These are phyloP conservation scores for Hypsopygia costalis DNA, from an alignment of 2,888 invertebrate species.

Conservation along the genomic window DNA sequence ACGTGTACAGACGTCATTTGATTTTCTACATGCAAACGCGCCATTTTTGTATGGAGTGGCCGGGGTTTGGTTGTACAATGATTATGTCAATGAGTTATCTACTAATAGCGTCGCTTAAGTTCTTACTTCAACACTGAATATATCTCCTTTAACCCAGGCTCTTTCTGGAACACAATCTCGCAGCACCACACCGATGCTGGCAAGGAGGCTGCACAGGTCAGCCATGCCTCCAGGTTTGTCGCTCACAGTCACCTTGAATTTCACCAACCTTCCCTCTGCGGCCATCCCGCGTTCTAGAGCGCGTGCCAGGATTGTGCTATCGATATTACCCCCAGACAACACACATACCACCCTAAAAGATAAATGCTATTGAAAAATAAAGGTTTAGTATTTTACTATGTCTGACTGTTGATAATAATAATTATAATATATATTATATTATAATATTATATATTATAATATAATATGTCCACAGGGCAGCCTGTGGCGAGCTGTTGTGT, in stretches of 20 bases:
- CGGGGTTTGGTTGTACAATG: too few species aligned
- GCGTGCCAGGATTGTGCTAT: slow-evolving; percentile 92
- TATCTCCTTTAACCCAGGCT: slow-evolving; percentile 95
- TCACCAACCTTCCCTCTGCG: slow-evolving; percentile 88
- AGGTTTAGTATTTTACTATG: neutral
- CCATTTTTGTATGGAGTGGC: too few species aligned
- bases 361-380: slow-evolving; percentile 2
- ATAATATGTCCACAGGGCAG: too few species aligned
- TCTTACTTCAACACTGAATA: slow-evolving; percentile 80
- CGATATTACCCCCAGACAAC: slow-evolving; percentile 94
- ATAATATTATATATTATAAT: too few species aligned
- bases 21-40: too few species aligned
- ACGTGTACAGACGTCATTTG: too few species aligned
- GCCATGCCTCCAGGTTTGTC: slow-evolving; percentile 94
- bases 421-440: too few species aligned
- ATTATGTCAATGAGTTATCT: too few species aligned
- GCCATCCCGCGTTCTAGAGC: slow-evolving; percentile 95
- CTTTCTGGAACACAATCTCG: slow-evolving; percentile 97
- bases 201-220: slow-evolving; percentile 87
- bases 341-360: slow-evolving; percentile 87
- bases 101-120: too few species aligned
- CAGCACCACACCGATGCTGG: slow-evolving; percentile 89
- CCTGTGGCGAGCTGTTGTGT: too few species aligned
- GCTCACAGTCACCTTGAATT: slow-evolving; percentile 82
- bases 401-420: too few species aligned